A percentile compares a stretch with the other conserved stretches of the same genome.
phyloP scores from a whole-genome alignment of 2,113 vertebrate species.

The Siphamia tubifer region DNA sequence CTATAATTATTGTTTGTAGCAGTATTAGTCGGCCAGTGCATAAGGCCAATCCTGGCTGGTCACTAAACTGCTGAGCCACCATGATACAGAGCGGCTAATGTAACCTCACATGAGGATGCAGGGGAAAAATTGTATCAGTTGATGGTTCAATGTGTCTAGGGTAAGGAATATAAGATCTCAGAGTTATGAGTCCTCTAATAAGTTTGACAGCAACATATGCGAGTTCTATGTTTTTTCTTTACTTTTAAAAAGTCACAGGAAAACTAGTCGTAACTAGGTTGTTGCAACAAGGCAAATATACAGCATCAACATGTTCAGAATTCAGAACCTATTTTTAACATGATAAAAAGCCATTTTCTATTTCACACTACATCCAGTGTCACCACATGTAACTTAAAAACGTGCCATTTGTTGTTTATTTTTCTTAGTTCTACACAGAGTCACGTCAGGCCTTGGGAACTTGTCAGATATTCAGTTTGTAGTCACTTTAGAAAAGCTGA shows the following conservation, averaged over 20 bases:
- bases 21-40: conserved; percentile 39
- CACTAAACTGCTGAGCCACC: conserved; percentile 71
- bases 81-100: conserved; percentile 49
- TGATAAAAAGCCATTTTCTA: conserved; percentile 68
- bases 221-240: conserved; percentile 7
- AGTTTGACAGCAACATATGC: conserved; percentile 26
- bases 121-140: not conserved
- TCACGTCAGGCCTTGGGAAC: conserved; percentile 75
- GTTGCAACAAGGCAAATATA: conserved; percentile 37
- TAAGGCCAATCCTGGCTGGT: conserved; percentile 25
- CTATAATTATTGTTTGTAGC: conserved; percentile 70
- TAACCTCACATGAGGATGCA: conserved; percentile 15
- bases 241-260: conserved; percentile 46
- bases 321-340: conserved; percentile 70
- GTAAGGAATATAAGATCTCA: not conserved
- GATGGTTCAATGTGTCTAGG: not conserved
- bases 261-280: conserved; percentile 63
- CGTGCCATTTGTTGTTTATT: conserved; percentile 73
- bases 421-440: conserved; percentile 61
- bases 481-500: conserved; percentile 76
- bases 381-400: conserved; percentile 50
- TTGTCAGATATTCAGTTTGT: conserved; percentile 79
- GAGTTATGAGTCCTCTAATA: conserved; percentile 7
- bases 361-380: conserved; percentile 61
- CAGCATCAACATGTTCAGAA: conserved; percentile 38